Evolutionary conservation across 2,113 vertebrate genomes (phyloP), one percentile per base, ranked within the genome.

Genomic region (Phycodurus eques): DNA sequence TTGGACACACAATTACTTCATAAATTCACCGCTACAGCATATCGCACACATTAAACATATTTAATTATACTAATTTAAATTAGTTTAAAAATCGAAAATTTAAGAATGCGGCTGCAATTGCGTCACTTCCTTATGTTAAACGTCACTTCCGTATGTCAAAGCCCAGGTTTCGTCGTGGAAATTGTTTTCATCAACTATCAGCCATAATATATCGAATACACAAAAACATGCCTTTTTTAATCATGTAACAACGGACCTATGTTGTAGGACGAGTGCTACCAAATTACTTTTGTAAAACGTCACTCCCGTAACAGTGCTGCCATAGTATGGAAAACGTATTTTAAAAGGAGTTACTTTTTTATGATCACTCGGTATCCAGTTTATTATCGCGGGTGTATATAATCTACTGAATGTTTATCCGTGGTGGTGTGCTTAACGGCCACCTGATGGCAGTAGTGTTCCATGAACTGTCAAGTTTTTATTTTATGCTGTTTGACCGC

Each of bases 401-500:
- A 39, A 5, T 5, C 1, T 39, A 3, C 17, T 51, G 5, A 47
- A 47, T 51, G 1, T 57, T 57, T 57, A 57, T 9, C n/a, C 13
- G 4, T 31, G 56, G 27, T 13, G 22, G 5, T n/a, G 2, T 42
- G 8, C 14, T 2, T 62, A 1, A 44, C 15, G 3, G 20, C 62
- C 62, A 42, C 10, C 4, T 13, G 62, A 44, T 20, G 62, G 39
- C 62, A 44, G 19, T n/a, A 64, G 62, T 44, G 62, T 13, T 43
- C 33, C 33, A 19, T 4, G 14, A 43, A 43, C 3, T n/a, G 8
- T 1, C 4, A 39, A 61, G 15, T 13, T 7, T 42, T 64, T 10
- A 4, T 1, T 44, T 65, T 39, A 68, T 46, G 27, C 56, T 22
- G 5, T 4, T 0, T 2, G 8, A 67, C 83, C 89, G 67, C 1